phyloP scores from a whole-genome alignment of 2,113 vertebrate genomes.

The Ammospiza caudacuta region DNA sequence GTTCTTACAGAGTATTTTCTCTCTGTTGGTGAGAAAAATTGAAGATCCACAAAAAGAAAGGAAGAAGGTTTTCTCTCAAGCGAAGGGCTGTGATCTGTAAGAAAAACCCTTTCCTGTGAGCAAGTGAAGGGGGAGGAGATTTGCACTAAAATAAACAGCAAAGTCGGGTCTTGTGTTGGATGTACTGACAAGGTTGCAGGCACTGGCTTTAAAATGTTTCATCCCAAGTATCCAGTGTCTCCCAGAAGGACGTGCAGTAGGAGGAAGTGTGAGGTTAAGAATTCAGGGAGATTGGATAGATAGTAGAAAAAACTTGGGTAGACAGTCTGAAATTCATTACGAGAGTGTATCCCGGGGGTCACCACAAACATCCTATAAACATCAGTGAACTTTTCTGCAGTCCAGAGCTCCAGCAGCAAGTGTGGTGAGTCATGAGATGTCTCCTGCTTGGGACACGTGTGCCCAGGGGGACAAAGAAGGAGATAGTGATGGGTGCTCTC shows the following conservation, averaged over 20 bases:
- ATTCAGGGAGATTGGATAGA: constrained; percentile 76
- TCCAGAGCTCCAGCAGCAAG: constrained; percentile 43
- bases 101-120: constrained; percentile 69
- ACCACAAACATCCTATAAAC: constrained; percentile 64
- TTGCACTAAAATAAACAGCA: constrained; percentile 68
- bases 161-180: constrained; percentile 47
- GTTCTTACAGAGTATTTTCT: not conserved
- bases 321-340: constrained; percentile 78
- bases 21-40: not conserved
- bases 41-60: not conserved
- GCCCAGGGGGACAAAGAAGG: not conserved
- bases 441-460: not conserved
- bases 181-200: constrained; percentile 59
- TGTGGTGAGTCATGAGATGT: not conserved
- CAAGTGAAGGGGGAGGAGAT: constrained; percentile 67
- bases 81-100: not conserved
- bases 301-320: constrained; percentile 64
- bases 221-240: constrained; percentile 76
- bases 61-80: constrained; percentile 1
- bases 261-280: constrained; percentile 80
- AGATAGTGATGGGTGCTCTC: not conserved
- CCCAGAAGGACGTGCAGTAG: constrained; percentile 76
- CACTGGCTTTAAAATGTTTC: constrained; percentile 68
- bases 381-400: constrained; percentile 43
- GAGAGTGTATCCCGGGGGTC: constrained; percentile 56